Evolutionary conservation across 2,888 invertebrate species (phyloP), one percentile per base, ranked within the genome.

Genomic region (Stenolophus ochropezus): DNA sequence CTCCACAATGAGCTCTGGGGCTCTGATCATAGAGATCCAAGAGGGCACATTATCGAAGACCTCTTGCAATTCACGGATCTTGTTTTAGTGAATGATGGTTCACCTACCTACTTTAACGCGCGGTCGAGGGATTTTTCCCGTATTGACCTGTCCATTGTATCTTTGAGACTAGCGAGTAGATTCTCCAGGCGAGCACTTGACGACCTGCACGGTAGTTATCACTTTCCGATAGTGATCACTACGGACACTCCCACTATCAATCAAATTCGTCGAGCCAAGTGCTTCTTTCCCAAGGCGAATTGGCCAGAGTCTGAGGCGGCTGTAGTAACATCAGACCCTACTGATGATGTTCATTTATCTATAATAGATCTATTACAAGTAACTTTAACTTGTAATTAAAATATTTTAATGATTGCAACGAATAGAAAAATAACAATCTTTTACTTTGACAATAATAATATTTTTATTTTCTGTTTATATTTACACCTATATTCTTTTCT

Each of bases 1-100:
- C 21, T 84, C 83, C 84, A 85, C 16, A 83, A 65, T 20, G 5
- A 42, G 0, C 1, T 84, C 4, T 86, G 84, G 84, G 83, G 84
- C 8, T 84, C 83, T 1, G 16, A 42, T 2, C 53, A 82, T 56
- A 71, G 20, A 1, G 84, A 85, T n/a, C 3, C n/a, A 11, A 49
- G 82, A 20, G 84, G 85, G 0, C 83, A 77, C 20, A 83, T 1
- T 6, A 18, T 1, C 5, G 84, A 0, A 61, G 65, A 4, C 82
- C 83, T 4, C 47, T 76, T 11, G 5, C 83, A 0, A 83, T 85
- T 81, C 82, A 82, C 8, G 56, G 83, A 20, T 84, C 16, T 81
- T 5, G 20, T 82, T 16, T 18, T 76, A 8, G 11, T 82, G 3
- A 82, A 76, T 49, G 47, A 27, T 23, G 76, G 81, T 56, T 33